Evolutionary conservation across 35 echinoderm and acorn worm genomes (phyloP), one percentile per base, ranked within the genome.

Genomic region (Strongylocentrotus purpuratus): DNA sequence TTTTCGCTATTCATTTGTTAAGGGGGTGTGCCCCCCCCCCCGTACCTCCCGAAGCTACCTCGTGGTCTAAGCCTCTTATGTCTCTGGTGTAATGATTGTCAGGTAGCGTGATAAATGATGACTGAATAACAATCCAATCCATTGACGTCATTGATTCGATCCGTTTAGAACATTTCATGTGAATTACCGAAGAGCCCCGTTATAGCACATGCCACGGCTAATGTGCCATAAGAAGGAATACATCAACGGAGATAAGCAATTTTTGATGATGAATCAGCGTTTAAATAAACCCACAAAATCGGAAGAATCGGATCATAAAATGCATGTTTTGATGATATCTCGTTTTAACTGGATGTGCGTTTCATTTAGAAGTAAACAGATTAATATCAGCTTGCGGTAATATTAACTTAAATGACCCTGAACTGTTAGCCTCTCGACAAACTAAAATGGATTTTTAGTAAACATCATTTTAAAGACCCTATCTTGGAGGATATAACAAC

Each of bases 141-240:
- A 8, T n/a, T 78, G 65, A 78, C 65, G 65, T 78, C 65, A 78
- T 78, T 78, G 65, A 78, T 78, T 78, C 65, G 65, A 78, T 78
- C 65, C 65, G 28, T 78, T 78, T 78, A 78, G 7, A 78, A 78
- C 65, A 78, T 78, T 78, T 78, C 65, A 78, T 78, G 65, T 78
- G 65, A 78, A 59, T 78, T n/a, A n/a, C 65, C 65, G 20, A 18
- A 78, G 65, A 28, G 25, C 65, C n/a, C 65, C 7, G 65, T 78
- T 28, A 78, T 28, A 78, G 22, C n/a, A 28, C 65, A 78, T 78
- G 65, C 7, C 65, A n/a, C 11, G 50, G 11, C 50, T 55, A 55
- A 55, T 55, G 50, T 55, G 50, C 50, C 11, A 55, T 78, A 78
- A 28, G 50, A 55, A 13, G 50, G 11, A 55, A 55, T 55, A 12